These are phyloP conservation scores for Harpalus rubripes DNA, from an alignment of 2,888 invertebrate genomes.

Conservation along the genomic window DNA sequence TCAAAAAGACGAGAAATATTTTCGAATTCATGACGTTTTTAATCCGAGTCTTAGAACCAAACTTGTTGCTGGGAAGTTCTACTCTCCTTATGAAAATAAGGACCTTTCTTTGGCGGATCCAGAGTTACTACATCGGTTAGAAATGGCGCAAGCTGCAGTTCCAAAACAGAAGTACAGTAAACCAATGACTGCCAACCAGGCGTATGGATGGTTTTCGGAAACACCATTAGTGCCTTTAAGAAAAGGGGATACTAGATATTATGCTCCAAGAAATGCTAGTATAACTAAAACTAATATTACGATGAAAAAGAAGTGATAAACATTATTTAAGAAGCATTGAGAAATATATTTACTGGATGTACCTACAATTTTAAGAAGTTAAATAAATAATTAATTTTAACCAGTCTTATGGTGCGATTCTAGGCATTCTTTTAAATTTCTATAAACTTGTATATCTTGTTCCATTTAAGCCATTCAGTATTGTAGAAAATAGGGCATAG, in stretches of 20 bases:
- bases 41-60: conserved; percentile 1
- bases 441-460: no score
- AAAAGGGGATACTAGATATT: conserved; percentile 72
- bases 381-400: no score
- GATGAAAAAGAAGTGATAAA: no score
- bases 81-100: not conserved
- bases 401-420: no score
- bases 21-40: conserved; percentile 27
- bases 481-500: no score
- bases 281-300: conserved; percentile 30
- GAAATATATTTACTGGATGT: no score
- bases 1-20: not conserved
- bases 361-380: no score
- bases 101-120: not conserved
- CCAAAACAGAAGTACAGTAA: not conserved
- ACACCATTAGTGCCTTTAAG: conserved; percentile 70
- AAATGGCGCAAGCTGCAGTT: not conserved
- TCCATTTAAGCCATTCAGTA: no score
- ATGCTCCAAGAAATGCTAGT: conserved; percentile 66
- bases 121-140: not conserved
- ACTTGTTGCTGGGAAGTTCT: conserved; percentile 27
- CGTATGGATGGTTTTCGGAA: not conserved
- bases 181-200: conserved; percentile 23
- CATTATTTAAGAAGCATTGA: not conserved
- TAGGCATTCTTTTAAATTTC: no score